Evolutionary conservation across 2,888 invertebrate species (phyloP).

Genomic region (Andrena praecox): DNA sequence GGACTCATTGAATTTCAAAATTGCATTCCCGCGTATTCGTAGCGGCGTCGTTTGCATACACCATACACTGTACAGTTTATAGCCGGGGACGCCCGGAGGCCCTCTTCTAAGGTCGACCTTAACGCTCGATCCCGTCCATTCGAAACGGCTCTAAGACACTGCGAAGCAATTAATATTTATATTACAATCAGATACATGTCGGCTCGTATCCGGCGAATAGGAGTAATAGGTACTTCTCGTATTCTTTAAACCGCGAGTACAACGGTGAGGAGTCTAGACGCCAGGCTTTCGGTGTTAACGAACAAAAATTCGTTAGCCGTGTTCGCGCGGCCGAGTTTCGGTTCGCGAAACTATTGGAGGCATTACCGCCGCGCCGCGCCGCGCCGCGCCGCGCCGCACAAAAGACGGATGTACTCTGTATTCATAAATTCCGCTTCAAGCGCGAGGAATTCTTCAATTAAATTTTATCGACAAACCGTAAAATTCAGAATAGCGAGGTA

Average conservation of each 20-base stretch:
- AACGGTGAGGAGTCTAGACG: background rate
- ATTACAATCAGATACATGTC: background rate
- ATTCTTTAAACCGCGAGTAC: background rate
- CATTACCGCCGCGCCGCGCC: background rate
- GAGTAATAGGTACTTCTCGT: background rate
- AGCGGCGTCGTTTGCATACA: background rate
- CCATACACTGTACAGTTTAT: background rate
- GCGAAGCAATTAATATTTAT: slow-evolving; percentile 9
- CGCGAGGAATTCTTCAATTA: slow-evolving; percentile 49
- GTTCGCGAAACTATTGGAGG: background rate
- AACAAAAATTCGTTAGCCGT: background rate
- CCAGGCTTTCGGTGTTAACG: background rate
- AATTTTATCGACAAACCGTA: slow-evolving; percentile 56
- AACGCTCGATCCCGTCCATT: background rate
- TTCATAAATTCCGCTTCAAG: slow-evolving; percentile 32
- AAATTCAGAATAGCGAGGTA: slow-evolving; percentile 32
- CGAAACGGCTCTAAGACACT: too few relatives aligned
- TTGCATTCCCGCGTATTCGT: slow-evolving; percentile 22
- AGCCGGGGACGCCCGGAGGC: background rate
- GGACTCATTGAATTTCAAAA: slow-evolving; percentile 33
- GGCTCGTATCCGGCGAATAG: background rate
- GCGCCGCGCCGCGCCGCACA: background rate
- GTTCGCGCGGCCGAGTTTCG: background rate
- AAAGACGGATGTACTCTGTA: slow-evolving; percentile 18
- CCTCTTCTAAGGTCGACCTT: background rate